These are phyloP conservation scores for Sinonovacula constricta DNA, from an alignment of 1,140 invertebrate species.

Conservation along the genomic window DNA sequence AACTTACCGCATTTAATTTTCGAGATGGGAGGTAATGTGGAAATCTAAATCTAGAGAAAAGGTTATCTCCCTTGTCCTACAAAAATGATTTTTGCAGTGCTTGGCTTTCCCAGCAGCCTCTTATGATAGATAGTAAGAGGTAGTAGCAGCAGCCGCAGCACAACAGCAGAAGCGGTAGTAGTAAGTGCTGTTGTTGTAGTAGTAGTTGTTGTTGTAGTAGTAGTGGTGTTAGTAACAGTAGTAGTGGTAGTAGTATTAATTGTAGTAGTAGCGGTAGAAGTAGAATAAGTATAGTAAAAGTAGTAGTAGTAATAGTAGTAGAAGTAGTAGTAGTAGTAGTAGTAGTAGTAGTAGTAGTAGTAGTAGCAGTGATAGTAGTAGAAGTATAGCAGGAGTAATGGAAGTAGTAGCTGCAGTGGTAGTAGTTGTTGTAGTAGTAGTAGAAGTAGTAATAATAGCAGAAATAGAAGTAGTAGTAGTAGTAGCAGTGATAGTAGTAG, in stretches of 20 bases:
- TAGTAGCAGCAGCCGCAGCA: conserved; percentile 10
- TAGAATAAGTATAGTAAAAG: not conserved
- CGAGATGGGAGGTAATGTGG: no score
- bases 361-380: not conserved
- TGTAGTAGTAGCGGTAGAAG: conserved; percentile 31
- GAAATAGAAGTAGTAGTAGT: not conserved
- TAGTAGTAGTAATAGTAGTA: conserved; percentile 11
- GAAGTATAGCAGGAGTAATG: not conserved
- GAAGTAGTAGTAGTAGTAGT: conserved; percentile 12
- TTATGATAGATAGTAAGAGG: no score
- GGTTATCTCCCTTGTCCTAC: no score
- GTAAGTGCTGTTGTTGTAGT: not conserved
- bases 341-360: not conserved
- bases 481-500: conserved; percentile 1
- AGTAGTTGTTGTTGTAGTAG: conserved; percentile 1
- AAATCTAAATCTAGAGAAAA: no score
- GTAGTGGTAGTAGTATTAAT: conserved; percentile 2
- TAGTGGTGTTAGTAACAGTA: no score
- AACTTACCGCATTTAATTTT: no score
- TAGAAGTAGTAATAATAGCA: conserved; percentile 49
- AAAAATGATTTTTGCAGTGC: no score
- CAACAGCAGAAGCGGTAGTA: not conserved
- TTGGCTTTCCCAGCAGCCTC: no score
- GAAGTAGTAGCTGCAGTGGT: conserved; percentile 1
- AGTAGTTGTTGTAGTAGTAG: conserved; percentile 13